Evolutionary conservation across 2,797 vertebrate species (phyloP).

Genomic region (Sebastes diploproa): DNA sequence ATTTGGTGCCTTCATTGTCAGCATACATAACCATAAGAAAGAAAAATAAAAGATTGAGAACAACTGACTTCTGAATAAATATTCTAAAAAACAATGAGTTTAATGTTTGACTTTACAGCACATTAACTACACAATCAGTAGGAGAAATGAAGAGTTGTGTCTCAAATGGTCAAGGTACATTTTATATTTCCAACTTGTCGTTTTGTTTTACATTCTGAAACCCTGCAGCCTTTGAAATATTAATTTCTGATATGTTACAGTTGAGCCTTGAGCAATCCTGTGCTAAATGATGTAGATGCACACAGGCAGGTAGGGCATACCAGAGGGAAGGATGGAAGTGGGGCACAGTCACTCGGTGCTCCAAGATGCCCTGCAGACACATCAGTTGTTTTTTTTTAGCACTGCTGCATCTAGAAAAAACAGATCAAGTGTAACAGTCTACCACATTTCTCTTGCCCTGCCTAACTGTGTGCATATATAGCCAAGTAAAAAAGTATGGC

Average conservation of each 20-base stretch:
- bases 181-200: neutral
- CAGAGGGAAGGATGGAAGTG: constrained; percentile 43
- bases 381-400: neutral
- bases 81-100: neutral
- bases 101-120: neutral
- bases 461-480: neutral
- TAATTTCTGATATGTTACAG: constrained; percentile 20
- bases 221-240: constrained; percentile 18
- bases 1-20: neutral
- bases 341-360: constrained; percentile 25
- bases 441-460: neutral
- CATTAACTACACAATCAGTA: neutral
- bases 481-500: neutral
- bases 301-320: constrained; percentile 46
- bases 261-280: constrained; percentile 26
- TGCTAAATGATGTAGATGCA: constrained; percentile 41
- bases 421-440: constrained; percentile 14
- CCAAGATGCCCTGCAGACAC: constrained; percentile 28
- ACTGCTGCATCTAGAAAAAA: constrained; percentile 16
- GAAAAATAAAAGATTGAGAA: neutral
- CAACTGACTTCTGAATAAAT: neutral
- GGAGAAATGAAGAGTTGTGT: neutral
- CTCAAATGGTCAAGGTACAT: neutral
- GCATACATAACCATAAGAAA: neutral
- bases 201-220: neutral